These are phyloP conservation scores for Corticium candelabrum DNA, from an alignment of 37 sponge, comb jelly and placozoan species.

Conservation along the genomic window DNA sequence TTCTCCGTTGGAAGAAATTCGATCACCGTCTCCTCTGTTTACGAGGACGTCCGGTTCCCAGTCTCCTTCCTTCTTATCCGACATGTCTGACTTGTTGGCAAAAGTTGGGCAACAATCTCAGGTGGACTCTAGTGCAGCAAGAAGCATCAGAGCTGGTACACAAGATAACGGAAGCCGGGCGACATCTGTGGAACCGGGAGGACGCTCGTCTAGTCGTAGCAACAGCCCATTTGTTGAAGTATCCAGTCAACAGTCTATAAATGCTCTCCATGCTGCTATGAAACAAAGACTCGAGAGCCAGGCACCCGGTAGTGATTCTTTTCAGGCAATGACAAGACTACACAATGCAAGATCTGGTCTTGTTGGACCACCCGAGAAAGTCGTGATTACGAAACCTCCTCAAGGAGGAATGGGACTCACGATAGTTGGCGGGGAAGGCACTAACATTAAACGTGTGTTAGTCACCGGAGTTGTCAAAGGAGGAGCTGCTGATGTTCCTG, in stretches of 20 bases:
- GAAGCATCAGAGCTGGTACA: no score
- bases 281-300: background rate
- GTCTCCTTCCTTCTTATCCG: no score
- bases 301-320: background rate
- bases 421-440: constrained; percentile 1
- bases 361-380: background rate
- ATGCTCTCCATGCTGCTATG: background rate
- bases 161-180: no score
- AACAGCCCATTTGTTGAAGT: background rate
- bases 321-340: background rate
- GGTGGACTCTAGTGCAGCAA: no score
- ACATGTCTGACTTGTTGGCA: no score
- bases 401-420: constrained; percentile 1
- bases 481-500: background rate
- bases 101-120: no score
- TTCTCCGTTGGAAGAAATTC: no score
- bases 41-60: no score
- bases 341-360: background rate
- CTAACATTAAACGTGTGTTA: background rate
- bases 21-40: no score
- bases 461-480: background rate
- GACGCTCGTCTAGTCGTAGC: no score
- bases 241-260: background rate
- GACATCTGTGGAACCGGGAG: no score
- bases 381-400: background rate